Percentiles rank a stretch among this genome's conserved stretches.
These are phyloP conservation scores for Caerostris darwini DNA, from an alignment of 1,140 invertebrate species.

Conservation along the genomic window DNA sequence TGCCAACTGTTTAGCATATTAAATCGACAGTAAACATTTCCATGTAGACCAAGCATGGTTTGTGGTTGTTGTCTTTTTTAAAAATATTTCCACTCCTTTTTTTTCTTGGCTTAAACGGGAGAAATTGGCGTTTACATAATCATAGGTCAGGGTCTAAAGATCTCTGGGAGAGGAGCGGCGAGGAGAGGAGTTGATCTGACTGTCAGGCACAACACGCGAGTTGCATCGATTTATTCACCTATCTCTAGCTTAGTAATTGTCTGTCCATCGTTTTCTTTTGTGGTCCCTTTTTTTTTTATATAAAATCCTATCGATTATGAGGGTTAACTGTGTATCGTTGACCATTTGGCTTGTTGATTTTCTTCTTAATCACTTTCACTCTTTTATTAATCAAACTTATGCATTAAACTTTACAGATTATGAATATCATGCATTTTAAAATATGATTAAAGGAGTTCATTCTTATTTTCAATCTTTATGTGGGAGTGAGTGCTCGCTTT, in stretches of 20 bases:
- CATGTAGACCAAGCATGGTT: too few relatives aligned
- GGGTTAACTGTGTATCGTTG: neutral
- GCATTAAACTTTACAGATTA: too few relatives aligned
- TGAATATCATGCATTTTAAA: too few relatives aligned
- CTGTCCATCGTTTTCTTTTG: neutral
- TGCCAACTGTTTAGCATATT: too few relatives aligned
- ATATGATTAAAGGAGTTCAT: too few relatives aligned
- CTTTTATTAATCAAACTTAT: too few relatives aligned
- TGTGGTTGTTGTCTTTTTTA: too few relatives aligned
- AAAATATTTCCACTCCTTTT: neutral
- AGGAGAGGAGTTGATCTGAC: too few relatives aligned
- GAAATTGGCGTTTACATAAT: constrained; percentile 44
- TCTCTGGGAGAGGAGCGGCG: neutral
- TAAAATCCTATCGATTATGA: neutral
- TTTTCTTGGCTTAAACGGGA: neutral
- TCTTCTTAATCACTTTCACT: too few relatives aligned
- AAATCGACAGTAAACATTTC: too few relatives aligned
- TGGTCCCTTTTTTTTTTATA: neutral
- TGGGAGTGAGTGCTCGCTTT: too few relatives aligned
- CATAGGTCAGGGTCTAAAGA: constrained; percentile 25
- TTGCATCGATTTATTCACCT: neutral
- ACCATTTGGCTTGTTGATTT: neutral
- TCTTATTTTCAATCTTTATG: too few relatives aligned
- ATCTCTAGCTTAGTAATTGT: neutral
- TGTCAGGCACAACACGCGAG: constrained; percentile 17